Base-by-base conservation (phyloP, 2,113 vertebrate genomes). In the Hippoglossus stenolepis region DNA sequence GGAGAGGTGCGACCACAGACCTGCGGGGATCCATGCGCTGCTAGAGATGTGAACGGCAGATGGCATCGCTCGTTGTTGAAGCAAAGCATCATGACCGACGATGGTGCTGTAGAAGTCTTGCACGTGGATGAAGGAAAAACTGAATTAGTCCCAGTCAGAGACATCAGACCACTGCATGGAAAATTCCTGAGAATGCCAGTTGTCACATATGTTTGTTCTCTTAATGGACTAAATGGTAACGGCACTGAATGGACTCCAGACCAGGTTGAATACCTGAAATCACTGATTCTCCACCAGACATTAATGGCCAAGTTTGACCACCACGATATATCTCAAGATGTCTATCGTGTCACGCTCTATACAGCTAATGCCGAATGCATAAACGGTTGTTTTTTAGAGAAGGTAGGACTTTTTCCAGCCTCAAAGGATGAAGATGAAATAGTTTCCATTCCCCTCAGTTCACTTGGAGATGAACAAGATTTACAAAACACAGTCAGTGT, bases 161-260 rank as follows among this genome's bases (percentile, higher is more conserved):
- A 94, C 70, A 85, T 98, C 61, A 93, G 93, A 77, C 84, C 82
- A 10, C 81, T 98, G 70, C 90, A 92, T 20, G 61, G 77, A 0
- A 94, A 94, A 24, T 97, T 94, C 60, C 93, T 96, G 11, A 95
- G 90, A 15, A 93, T 97, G 94, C 97, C 97, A 0, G 96, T 98
- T 62, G 89, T 97, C 10, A 97, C 96, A 0, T 98, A 96, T 0
- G 73, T 51, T 0, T 97, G 96, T 12, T 93, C 95, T 8, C 58
- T 99, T 45, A 86, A 94, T 14, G 95, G 95, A 3, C 43, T 96
- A 68, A 93, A 90, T 0, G 92, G 94, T 18, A 72, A 90, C 0
- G 90, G 90, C 4, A 71, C 66, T 38, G 93, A 90, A 47, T 97
- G 96, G 97, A 93, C 93, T 1, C 70, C 54, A 0, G 66, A 83